Conservation (phyloP, 2,888 invertebrate genomes). For the Beris chalybata region DNA sequence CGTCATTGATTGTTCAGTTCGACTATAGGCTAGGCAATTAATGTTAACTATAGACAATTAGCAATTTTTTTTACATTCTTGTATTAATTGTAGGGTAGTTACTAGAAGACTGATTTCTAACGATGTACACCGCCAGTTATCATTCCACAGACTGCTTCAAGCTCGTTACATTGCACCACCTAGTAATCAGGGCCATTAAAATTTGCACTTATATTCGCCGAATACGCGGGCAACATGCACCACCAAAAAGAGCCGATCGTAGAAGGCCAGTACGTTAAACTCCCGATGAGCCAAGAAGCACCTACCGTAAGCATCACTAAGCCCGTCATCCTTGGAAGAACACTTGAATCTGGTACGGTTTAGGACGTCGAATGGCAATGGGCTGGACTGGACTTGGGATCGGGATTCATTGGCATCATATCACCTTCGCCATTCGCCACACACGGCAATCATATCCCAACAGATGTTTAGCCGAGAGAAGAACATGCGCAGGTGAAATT, state of each 20-base stretch:
- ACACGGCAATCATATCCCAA: constrained; percentile 33
- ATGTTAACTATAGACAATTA: too few relatives aligned
- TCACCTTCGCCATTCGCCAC: constrained; percentile 23
- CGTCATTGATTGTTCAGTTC: too few relatives aligned
- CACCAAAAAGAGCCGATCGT: constrained; percentile 14
- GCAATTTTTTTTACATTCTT: neutral
- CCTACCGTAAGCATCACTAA: neutral
- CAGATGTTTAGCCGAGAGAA: constrained; percentile 37
- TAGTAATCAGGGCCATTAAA: constrained; percentile 36
- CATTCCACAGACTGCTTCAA: constrained; percentile 13
- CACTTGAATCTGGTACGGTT: too few relatives aligned
- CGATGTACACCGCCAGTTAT: too few relatives aligned
- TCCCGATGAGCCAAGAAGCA: constrained; percentile 28
- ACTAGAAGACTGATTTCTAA: constrained; percentile 12
- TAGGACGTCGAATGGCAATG: neutral
- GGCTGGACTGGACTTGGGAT: too few relatives aligned
- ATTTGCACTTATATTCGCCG: constrained; percentile 34
- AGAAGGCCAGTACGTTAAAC: constrained; percentile 2
- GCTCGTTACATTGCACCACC: constrained; percentile 27
- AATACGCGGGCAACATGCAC: neutral
- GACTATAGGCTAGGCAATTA: too few relatives aligned
- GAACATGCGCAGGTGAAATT: constrained; percentile 37
- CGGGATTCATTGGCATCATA: too few relatives aligned
- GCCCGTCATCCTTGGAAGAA: too few relatives aligned
- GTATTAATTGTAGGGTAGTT: constrained; percentile 24